These are phyloP conservation scores for Pseudorhombus dupliciocellatus DNA, from an alignment of 2,113 vertebrate species.

Conservation along the genomic window DNA sequence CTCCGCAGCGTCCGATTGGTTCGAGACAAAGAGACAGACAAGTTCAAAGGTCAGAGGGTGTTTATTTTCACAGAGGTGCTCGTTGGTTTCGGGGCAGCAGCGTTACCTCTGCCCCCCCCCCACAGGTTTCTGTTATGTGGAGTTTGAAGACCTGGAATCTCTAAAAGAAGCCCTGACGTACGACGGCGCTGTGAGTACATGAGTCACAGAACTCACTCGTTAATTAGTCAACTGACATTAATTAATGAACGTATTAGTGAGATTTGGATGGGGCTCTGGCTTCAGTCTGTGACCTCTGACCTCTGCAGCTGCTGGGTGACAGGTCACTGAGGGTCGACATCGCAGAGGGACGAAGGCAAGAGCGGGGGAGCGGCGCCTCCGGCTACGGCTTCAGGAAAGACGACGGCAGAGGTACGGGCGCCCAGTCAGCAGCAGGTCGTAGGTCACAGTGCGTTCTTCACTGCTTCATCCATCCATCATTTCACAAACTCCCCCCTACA, in stretches of 20 bases:
- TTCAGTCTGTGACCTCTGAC: constrained; percentile 52
- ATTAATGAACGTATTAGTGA: no score
- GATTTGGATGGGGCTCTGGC: background rate
- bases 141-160: constrained; percentile 97
- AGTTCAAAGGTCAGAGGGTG: constrained; percentile 93
- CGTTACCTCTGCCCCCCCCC: no score
- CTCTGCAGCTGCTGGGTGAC: constrained; percentile 87
- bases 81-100: no score
- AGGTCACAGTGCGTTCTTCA: background rate
- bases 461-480: constrained; percentile 20
- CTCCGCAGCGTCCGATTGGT: constrained; percentile 95
- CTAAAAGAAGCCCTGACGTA: constrained; percentile 97
- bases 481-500: constrained; percentile 5
- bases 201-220: no score
- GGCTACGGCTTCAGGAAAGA: constrained; percentile 98
- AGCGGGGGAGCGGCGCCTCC: constrained; percentile 87
- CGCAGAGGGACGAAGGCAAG: constrained; percentile 95
- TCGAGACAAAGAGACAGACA: constrained; percentile 99
- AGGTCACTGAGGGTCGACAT: constrained; percentile 96
- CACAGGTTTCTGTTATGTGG: constrained; percentile 98
- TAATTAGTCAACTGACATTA: no score
- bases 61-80: background rate
- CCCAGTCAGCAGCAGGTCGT: background rate
- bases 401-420: constrained; percentile 87
- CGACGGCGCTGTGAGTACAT: constrained; percentile 93